A percentile compares a stretch with the other conserved stretches of the same genome.
Evolutionary conservation across 2,888 invertebrate species (phyloP).

Genomic region (Eristalinus aeneus): DNA sequence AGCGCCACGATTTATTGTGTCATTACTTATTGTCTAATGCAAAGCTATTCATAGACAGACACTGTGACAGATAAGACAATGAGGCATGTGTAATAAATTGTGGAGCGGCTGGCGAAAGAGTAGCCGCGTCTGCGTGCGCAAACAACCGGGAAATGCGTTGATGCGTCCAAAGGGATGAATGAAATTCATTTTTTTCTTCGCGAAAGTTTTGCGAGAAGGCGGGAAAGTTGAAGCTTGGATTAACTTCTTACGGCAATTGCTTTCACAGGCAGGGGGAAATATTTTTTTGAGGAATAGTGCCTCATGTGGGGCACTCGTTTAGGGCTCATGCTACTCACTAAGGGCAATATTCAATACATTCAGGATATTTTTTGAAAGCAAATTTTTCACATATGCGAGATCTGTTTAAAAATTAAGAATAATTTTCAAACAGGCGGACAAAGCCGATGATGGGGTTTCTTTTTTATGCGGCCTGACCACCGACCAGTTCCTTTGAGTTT

Average conservation of each 20-base stretch:
- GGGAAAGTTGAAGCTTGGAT: background rate
- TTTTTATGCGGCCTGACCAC: too few relatives aligned
- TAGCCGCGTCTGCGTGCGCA: background rate
- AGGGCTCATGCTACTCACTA: too few relatives aligned
- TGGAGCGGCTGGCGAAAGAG: background rate
- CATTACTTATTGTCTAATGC: conserved; percentile 32
- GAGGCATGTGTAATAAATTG: background rate
- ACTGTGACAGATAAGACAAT: conserved; percentile 19
- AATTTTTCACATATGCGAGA: too few relatives aligned
- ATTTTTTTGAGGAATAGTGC: background rate
- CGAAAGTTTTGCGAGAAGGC: background rate
- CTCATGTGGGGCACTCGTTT: too few relatives aligned
- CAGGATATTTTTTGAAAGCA: too few relatives aligned
- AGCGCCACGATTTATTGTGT: conserved; percentile 27
- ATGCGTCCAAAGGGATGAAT: background rate
- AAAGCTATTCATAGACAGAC: conserved; percentile 17
- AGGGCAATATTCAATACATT: too few relatives aligned
- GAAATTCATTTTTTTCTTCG: background rate
- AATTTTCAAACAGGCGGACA: too few relatives aligned
- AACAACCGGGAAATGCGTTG: background rate
- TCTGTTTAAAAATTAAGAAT: too few relatives aligned
- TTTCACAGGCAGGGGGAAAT: too few relatives aligned
- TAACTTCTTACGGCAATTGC: background rate
- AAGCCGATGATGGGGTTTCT: too few relatives aligned
- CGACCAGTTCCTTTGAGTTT: too few relatives aligned